A percentile compares a stretch with the other conserved stretches of the same genome.
phyloP scores from a whole-genome alignment of 2,888 invertebrate genomes.

The Gastrophysa polygoni region DNA sequence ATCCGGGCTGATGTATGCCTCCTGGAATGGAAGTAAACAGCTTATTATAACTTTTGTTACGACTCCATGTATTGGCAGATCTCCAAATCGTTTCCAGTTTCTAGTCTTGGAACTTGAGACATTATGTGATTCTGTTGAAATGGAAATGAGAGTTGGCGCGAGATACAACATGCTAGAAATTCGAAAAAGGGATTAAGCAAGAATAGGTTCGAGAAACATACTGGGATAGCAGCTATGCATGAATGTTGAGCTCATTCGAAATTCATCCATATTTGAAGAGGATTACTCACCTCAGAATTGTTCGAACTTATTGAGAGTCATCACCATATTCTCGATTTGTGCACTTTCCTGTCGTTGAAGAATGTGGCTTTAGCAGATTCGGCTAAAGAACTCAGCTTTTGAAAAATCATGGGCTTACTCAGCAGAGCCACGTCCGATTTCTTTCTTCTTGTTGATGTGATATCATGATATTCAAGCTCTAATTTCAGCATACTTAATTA shows the following conservation, averaged over 20 bases:
- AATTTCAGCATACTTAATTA: too few species aligned
- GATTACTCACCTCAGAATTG: too few species aligned
- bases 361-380: too few species aligned
- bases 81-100: neutral
- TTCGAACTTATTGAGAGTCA: too few species aligned
- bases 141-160: neutral
- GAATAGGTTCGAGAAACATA: neutral
- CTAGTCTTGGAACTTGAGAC: neutral
- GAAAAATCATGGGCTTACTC: too few species aligned
- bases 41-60: slow-evolving; percentile 1
- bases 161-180: neutral
- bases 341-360: too few species aligned
- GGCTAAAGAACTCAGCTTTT: too few species aligned
- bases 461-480: too few species aligned
- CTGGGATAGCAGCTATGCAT: neutral
- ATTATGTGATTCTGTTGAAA: neutral
- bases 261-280: neutral
- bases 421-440: too few species aligned
- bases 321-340: too few species aligned
- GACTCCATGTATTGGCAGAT: neutral
- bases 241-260: neutral
- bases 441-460: too few species aligned
- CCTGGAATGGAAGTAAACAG: neutral
- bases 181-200: neutral
- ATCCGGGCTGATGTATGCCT: neutral